Evolutionary conservation across 2,888 invertebrate species (phyloP), one percentile per base, ranked within the genome.

Genomic region (Acleris cristana): DNA sequence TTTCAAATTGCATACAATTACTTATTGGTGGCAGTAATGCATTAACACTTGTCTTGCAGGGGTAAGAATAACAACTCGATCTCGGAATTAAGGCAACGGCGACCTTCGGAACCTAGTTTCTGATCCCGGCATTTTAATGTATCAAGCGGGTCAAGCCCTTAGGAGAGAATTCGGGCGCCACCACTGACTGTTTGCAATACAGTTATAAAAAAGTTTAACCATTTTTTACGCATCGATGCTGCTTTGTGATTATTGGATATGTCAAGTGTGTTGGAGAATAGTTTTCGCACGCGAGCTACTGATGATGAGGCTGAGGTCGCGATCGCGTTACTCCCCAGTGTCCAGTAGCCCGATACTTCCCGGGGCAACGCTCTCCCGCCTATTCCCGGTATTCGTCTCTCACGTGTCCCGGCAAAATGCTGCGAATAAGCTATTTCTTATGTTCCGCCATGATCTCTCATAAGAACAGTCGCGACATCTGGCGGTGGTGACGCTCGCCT

Each of bases 341-440:
- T 65, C 58, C 65, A 69, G 67, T 61, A 67, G 73, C 49, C 59
- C 52, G 51, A 45, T 54, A 64, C 65, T 74, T 75, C 73, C 75
- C 67, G 74, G 75, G 49, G 71, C 75, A 74, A 72, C 62, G 73
- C 23, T 71, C 74, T 64, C 60, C 40, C 52, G 69, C 51, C 21
- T 49, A 67, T 69, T 60, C 63, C 65, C 59, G 65, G 58, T 52
- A 70, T 65, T 62, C 56, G 52, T 69, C 55, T 63, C 48, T 19
- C 67, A 67, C 53, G 58, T 63, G 67, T 58, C 53, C 57, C 51
- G 21, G 66, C 23, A 23, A 40, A 58, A 67, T 54, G 23, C 53
- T 48, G 57, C 57, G 52, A 57, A 49, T 51, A 58, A 52, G 40
- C 30, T 10, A 63, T 63, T 34, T 34, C 58, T 52, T 45, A 61